Percentiles rank a stretch among this genome's conserved stretches.
phyloP scores from a whole-genome alignment of 2,888 invertebrate genomes.

The Orchestes rusci region DNA sequence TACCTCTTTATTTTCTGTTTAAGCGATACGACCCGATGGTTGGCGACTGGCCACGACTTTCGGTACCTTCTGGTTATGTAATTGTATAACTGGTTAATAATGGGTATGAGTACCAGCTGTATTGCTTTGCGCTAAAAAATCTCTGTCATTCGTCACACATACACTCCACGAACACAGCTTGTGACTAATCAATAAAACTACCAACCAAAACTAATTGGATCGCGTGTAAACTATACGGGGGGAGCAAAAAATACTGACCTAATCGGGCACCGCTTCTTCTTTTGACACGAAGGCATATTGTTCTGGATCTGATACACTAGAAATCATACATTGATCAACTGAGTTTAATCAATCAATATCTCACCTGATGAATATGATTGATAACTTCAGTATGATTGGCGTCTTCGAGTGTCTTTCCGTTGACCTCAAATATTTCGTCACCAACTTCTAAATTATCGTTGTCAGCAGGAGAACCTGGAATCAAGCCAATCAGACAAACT shows the following conservation, averaged over 20 bases:
- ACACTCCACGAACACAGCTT: too few relatives aligned
- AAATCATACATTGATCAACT: conserved; percentile 38
- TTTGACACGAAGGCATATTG: conserved; percentile 89
- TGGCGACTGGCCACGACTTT: too few relatives aligned
- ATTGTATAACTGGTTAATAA: too few relatives aligned
- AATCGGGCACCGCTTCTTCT: conserved; percentile 79
- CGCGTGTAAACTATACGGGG: too few relatives aligned
- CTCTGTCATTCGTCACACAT: too few relatives aligned
- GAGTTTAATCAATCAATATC: too few relatives aligned
- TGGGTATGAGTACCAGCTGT: too few relatives aligned
- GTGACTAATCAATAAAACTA: conserved; percentile 15
- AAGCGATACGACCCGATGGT: conserved; percentile 12
- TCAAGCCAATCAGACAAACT: too few relatives aligned
- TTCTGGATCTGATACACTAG: conserved; percentile 92
- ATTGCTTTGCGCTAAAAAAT: too few relatives aligned
- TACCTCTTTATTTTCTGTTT: conserved; percentile 20
- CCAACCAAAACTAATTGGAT: conserved; percentile 12
- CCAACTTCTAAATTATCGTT: conserved; percentile 90
- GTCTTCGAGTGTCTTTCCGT: conserved; percentile 86
- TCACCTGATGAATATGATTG: conserved; percentile 90
- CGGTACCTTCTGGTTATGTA: too few relatives aligned
- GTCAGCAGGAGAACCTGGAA: conserved; percentile 86
- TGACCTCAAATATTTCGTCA: conserved; percentile 96
- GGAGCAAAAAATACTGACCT: too few relatives aligned
- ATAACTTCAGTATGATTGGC: conserved; percentile 89